Percentiles rank a stretch among this genome's conserved stretches.
Evolutionary conservation across 2,113 vertebrate genomes (phyloP).

Genomic region (Rallus limicola): DNA sequence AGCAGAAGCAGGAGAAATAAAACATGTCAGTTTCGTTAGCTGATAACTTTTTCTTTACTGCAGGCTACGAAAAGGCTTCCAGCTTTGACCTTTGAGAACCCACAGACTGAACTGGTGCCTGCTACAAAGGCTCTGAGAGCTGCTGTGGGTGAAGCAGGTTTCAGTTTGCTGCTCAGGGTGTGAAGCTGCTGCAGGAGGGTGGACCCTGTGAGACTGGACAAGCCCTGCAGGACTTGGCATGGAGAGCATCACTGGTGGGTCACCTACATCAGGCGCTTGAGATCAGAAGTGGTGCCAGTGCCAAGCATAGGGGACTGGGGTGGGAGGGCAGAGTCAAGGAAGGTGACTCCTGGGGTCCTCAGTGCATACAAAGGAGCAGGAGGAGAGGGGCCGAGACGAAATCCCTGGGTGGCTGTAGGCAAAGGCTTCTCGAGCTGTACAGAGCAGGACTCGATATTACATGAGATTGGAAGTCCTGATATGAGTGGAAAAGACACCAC

Average conservation of each 20-base stretch:
- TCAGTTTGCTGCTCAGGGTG: not conserved
- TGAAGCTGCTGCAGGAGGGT: not conserved
- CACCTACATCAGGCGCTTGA: not conserved
- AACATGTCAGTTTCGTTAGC: not conserved
- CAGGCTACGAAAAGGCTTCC: not conserved
- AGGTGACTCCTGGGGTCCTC: not conserved
- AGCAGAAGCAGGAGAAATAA: not conserved
- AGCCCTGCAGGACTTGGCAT: not conserved
- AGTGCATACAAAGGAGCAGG: not conserved
- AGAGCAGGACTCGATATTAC: not conserved
- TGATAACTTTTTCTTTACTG: not conserved
- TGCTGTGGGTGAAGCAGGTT: not conserved
- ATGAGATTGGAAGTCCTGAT: not conserved
- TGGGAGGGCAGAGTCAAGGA: not conserved
- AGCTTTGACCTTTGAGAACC: not conserved
- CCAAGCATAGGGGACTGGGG: not conserved
- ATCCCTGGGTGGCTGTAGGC: not conserved
- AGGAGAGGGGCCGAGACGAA: not conserved
- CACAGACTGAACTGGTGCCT: not conserved
- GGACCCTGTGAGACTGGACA: not conserved
- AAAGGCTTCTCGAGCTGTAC: not conserved
- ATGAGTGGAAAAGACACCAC: not conserved
- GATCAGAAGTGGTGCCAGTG: not conserved
- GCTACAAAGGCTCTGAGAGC: not conserved
- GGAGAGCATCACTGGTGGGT: fast-evolving